Percentiles rank a stretch among this genome's conserved stretches.
phyloP scores from a whole-genome alignment of 2,113 vertebrate species.

The Bubo scandiacus region DNA sequence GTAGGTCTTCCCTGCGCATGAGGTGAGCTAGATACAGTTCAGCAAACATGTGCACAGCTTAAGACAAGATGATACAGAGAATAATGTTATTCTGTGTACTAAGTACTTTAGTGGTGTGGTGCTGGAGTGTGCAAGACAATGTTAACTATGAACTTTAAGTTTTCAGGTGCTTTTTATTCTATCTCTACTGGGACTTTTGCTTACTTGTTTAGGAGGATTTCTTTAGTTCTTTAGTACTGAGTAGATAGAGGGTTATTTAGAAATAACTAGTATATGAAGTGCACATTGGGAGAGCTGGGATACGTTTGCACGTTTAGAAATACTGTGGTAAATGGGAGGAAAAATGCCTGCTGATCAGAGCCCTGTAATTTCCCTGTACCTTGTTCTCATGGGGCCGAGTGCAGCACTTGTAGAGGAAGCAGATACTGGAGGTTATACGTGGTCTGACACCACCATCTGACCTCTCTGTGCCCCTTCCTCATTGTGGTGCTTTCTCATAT shows the following conservation, averaged over 20 bases:
- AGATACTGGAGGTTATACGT: not conserved
- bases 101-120: not conserved
- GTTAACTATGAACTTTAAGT: not conserved
- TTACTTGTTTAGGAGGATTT: not conserved
- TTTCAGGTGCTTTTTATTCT: not conserved
- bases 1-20: not conserved
- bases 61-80: not conserved
- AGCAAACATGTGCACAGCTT: not conserved
- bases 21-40: not conserved
- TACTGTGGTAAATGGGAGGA: not conserved
- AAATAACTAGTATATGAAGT: not conserved
- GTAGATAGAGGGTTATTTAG: not conserved
- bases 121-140: not conserved
- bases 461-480: not conserved
- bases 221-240: not conserved
- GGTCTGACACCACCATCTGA: not conserved
- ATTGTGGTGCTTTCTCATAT: not conserved
- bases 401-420: not conserved
- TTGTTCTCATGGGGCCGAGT: accelerated
- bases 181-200: not conserved
- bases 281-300: not conserved
- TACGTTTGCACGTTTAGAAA: not conserved
- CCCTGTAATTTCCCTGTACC: not conserved
- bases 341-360: not conserved
- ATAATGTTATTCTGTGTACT: not conserved